phyloP scores from a whole-genome alignment of 2,797 vertebrate species.

The Amblyraja radiata region DNA sequence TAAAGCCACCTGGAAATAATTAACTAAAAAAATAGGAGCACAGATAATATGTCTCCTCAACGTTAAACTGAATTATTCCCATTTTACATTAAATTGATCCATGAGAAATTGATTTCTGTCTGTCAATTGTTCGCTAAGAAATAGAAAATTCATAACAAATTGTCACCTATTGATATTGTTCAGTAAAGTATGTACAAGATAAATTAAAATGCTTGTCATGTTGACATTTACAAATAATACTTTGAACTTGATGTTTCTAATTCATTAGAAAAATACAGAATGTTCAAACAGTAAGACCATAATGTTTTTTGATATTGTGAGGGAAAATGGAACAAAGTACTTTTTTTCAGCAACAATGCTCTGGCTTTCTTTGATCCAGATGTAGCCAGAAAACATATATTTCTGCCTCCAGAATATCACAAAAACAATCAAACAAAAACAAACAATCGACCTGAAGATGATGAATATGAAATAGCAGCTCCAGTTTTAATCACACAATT shows the following conservation, averaged over 20 bases:
- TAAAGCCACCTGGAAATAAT: neutral
- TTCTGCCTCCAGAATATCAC: neutral
- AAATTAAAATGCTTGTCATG: neutral
- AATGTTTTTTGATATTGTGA: slow-evolving; percentile 17
- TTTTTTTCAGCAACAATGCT: slow-evolving; percentile 1
- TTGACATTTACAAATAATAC: slow-evolving; percentile 47
- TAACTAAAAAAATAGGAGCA: neutral
- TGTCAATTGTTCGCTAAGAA: neutral
- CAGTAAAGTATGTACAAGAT: neutral
- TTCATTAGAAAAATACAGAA: neutral
- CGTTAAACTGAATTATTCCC: neutral
- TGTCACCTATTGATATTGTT: neutral
- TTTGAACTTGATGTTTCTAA: slow-evolving; percentile 50
- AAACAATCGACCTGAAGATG: neutral
- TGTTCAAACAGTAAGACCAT: neutral
- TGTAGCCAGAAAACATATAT: neutral
- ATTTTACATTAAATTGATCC: neutral
- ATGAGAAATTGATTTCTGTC: neutral
- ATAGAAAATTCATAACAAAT: neutral
- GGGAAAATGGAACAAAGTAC: neutral
- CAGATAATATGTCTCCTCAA: neutral
- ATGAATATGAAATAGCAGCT: neutral
- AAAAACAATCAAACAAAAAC: neutral
- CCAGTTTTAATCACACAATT: too few relatives aligned
- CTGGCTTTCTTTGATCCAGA: slow-evolving; percentile 28